Evolutionary conservation across 2,888 invertebrate species (phyloP), one percentile per base, ranked within the genome.

Genomic region (Synergus japonicus): DNA sequence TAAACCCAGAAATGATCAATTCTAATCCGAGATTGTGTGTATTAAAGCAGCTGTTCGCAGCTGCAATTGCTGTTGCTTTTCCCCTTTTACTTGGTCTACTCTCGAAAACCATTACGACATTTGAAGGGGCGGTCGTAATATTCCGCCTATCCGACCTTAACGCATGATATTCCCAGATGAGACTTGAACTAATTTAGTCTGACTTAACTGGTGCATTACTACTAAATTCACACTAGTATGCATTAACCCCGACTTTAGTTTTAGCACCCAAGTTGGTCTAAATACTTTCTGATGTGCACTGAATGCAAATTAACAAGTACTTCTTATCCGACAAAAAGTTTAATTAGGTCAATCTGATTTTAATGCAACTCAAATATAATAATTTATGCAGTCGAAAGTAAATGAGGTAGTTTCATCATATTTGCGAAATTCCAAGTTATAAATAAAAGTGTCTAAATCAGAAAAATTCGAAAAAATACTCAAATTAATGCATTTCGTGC

Each of bases 141-240:
- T 54, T 54, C 29, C 29, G 29, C n/a, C 54, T 9, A n/a, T 5
- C 54, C 54, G n/a, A 54, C 54, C n/a, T n/a, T 8, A 54, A n/a
- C 54, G n/a, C 54, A 54, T 54, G 54, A 54, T 66, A 66, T 66
- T 66, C 66, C 66, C 66, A 43, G 43, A 66, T 18, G 66, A 66
- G 66, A 66, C 66, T 10, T n/a, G 12, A 66, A 18, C 66, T 41
- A 66, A 66, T 66, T 4, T 66, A 43, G 43, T 15, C 66, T 66
- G 66, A 66, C 43, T 66, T 41, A 37, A 66, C 66, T 41, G 12
- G 9, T 13, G 43, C 66, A 66, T 66, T 66, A 66, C 66, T 43
- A 66, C 66, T 43, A 43, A 66, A 10, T 54, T 54, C 54, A 54
- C 54, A 54, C n/a, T 54, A 54, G 29, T 29, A 54, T n/a, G n/a